Conservation (phyloP, 2,113 vertebrate genomes). For the Paradisaea rubra region DNA sequence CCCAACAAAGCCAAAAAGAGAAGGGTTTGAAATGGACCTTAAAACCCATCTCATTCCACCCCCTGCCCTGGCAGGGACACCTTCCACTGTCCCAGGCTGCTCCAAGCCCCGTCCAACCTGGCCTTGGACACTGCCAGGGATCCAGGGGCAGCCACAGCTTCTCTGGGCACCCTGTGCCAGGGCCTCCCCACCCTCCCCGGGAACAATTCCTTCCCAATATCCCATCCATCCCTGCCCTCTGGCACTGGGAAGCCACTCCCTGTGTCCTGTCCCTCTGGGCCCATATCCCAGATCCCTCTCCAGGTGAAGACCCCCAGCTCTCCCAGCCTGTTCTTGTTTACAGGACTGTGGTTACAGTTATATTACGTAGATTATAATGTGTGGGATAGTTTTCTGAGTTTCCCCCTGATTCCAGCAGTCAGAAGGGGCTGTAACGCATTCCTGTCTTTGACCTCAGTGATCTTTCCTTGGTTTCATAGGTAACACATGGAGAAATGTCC, state of each 20-base stretch:
- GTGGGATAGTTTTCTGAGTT: not conserved
- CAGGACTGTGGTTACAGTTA: not conserved
- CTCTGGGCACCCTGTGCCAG: not conserved
- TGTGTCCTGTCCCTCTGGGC: not conserved
- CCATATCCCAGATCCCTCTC: not conserved
- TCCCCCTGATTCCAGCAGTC: not conserved
- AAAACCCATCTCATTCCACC: rapidly evolving
- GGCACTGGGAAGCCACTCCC: not conserved
- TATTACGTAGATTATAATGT: rapidly evolving
- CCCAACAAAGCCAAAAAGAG: not conserved
- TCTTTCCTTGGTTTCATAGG: not conserved
- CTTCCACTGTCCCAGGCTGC: rapidly evolving
- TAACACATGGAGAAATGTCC: not conserved
- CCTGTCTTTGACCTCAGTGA: not conserved
- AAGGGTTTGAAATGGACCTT: not conserved
- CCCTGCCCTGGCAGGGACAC: not conserved
- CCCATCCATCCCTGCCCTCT: not conserved
- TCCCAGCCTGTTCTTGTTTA: not conserved
- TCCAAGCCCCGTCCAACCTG: not conserved
- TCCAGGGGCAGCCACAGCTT: not conserved
- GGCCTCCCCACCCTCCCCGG: not conserved
- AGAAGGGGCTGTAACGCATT: not conserved
- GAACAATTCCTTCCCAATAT: not conserved
- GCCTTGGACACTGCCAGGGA: not conserved
- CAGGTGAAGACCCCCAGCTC: not conserved